phyloP scores from a whole-genome alignment of 2,888 invertebrate species.

The Protonemura montana region DNA sequence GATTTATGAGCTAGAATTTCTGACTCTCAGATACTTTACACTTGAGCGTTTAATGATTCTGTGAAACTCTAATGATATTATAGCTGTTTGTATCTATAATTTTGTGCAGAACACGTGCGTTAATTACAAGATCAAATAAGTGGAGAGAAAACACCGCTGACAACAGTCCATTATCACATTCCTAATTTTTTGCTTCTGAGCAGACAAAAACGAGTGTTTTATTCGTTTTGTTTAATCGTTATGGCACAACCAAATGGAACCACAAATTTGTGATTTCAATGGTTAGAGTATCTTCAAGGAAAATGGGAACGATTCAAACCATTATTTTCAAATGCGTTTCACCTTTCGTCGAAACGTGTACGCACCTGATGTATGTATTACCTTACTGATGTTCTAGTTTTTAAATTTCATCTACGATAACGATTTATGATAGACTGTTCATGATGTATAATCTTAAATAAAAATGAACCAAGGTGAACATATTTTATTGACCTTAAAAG shows the following conservation, averaged over 20 bases:
- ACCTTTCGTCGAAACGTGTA: too few species aligned
- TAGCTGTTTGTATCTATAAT: not conserved
- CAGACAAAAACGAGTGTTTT: too few species aligned
- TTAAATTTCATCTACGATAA: not conserved
- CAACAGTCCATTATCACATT: not conserved
- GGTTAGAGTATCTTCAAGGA: too few species aligned
- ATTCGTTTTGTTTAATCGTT: too few species aligned
- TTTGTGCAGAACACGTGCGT: not conserved
- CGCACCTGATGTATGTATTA: too few species aligned
- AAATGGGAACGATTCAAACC: too few species aligned
- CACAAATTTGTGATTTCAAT: too few species aligned
- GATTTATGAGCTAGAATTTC: not conserved
- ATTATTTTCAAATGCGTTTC: too few species aligned
- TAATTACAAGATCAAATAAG: not conserved
- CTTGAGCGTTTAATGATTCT: not conserved
- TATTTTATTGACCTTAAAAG: constrained; percentile 12
- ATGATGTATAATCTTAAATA: not conserved
- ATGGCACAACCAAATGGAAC: too few species aligned
- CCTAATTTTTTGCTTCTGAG: not conserved
- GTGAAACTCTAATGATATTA: not conserved
- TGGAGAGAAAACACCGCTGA: not conserved
- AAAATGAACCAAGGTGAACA: not conserved
- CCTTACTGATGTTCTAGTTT: not conserved
- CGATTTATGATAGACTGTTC: not conserved
- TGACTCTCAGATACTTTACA: not conserved